phyloP scores from a whole-genome alignment of 2,888 invertebrate species.

The Trilocha varians region DNA sequence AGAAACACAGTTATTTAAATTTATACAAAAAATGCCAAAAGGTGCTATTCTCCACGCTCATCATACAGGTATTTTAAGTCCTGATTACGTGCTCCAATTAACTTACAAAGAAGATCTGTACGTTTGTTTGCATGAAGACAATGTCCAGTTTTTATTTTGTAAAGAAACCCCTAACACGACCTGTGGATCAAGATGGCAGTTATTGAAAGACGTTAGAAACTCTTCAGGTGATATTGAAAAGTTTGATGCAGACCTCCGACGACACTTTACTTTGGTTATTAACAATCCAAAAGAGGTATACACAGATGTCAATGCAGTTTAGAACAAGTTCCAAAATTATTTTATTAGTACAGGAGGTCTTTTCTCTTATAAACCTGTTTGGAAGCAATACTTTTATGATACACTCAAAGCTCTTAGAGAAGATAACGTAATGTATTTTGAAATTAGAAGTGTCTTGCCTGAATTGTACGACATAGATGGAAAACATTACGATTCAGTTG shows the following conservation, averaged over 20 bases:
- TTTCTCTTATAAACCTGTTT: slow-evolving; percentile 76
- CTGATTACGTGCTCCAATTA: slow-evolving; percentile 74
- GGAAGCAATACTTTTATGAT: slow-evolving; percentile 77
- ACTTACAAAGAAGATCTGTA: slow-evolving; percentile 76
- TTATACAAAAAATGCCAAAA: slow-evolving; percentile 82
- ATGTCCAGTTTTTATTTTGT: slow-evolving; percentile 41
- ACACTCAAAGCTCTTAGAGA: slow-evolving; percentile 75
- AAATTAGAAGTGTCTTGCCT: slow-evolving; percentile 78
- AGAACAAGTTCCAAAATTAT: slow-evolving; percentile 72
- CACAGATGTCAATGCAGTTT: slow-evolving; percentile 71
- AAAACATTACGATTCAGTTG: slow-evolving; percentile 60
- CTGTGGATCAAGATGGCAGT: slow-evolving; percentile 57
- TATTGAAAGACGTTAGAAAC: slow-evolving; percentile 60
- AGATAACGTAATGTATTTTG: slow-evolving; percentile 81
- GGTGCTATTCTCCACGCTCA: slow-evolving; percentile 82
- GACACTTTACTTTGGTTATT: slow-evolving; percentile 70
- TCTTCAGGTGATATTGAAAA: slow-evolving; percentile 49
- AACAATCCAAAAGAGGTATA: slow-evolving; percentile 60
- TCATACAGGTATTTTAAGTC: slow-evolving; percentile 75
- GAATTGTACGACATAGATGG: slow-evolving; percentile 78
- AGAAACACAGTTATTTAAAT: slow-evolving; percentile 73
- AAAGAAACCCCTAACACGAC: slow-evolving; percentile 22
- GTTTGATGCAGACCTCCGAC: slow-evolving; percentile 70
- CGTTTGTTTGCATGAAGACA: slow-evolving; percentile 51
- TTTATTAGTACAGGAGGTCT: slow-evolving; percentile 69